A percentile compares a stretch with the other conserved stretches of the same genome.
Evolutionary conservation across 2,113 vertebrate genomes (phyloP).

Genomic region (Mormyrus lacerda): DNA sequence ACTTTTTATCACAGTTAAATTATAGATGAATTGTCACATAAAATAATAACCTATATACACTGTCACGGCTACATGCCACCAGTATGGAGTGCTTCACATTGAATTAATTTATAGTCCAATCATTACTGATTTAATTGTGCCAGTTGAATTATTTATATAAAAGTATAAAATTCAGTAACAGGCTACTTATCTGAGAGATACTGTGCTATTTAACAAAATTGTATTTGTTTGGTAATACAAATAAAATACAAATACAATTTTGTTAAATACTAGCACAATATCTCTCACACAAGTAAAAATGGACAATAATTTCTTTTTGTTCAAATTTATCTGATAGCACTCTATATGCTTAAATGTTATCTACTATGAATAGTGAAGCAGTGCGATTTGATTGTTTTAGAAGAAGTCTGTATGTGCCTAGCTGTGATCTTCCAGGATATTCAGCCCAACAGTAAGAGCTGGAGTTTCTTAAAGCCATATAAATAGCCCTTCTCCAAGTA

Average conservation of each 20-base stretch:
- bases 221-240: too few species aligned
- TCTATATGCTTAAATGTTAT: background rate
- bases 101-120: background rate
- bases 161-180: too few species aligned
- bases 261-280: background rate
- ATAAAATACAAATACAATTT: background rate
- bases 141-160: too few species aligned
- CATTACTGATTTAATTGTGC: too few species aligned
- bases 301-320: too few species aligned
- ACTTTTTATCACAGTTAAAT: too few species aligned
- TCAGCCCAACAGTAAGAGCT: background rate
- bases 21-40: too few species aligned
- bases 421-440: background rate
- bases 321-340: too few species aligned
- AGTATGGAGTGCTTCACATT: background rate
- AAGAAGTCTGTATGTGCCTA: background rate
- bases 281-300: background rate
- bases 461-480: background rate
- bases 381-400: background rate
- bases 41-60: too few species aligned
- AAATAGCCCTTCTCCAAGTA: background rate
- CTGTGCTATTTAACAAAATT: too few species aligned
- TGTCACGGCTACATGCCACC: background rate
- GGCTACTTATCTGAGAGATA: too few species aligned
- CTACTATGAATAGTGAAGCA: background rate